Evolutionary conservation across 2,797 vertebrate genomes (phyloP).

Genomic region (Melanotaenia parkinsoni): DNA sequence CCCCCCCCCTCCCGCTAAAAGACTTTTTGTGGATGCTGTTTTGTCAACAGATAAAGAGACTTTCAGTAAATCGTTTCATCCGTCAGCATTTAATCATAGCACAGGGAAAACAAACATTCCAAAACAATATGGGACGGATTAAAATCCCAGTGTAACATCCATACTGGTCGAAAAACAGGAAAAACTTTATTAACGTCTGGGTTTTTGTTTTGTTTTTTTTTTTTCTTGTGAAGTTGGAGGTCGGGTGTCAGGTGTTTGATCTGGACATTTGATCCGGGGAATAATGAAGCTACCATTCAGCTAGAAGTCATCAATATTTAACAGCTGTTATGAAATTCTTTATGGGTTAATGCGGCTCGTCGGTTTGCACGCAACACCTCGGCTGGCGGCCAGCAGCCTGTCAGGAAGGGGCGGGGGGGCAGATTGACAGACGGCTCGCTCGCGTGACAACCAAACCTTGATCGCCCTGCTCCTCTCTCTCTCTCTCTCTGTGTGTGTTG

Average conservation of each 20-base stretch:
- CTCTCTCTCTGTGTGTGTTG: conserved; percentile 29
- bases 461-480: conserved; percentile 85
- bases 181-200: too few relatives aligned
- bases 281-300: conserved; percentile 91
- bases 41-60: conserved; percentile 41
- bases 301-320: conserved; percentile 96
- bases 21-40: conserved; percentile 48
- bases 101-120: conserved; percentile 41
- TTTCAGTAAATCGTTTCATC: conserved; percentile 35
- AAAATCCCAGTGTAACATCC: conserved; percentile 31
- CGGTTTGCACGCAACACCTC: conserved; percentile 95
- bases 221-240: conserved; percentile 42
- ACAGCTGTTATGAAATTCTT: conserved; percentile 98
- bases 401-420: conserved; percentile 77
- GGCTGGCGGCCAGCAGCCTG: conserved; percentile 87
- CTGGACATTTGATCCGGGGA: conserved; percentile 87
- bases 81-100: conserved; percentile 52
- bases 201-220: background rate
- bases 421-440: conserved; percentile 91
- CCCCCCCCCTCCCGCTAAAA: conserved; percentile 27
- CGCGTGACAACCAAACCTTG: conserved; percentile 91
- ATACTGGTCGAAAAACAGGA: conserved; percentile 11
- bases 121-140: conserved; percentile 54
- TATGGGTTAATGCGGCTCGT: conserved; percentile 90
- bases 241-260: conserved; percentile 43